phyloP scores from a whole-genome alignment of 2,797 vertebrate species.

The Morelia viridis region DNA sequence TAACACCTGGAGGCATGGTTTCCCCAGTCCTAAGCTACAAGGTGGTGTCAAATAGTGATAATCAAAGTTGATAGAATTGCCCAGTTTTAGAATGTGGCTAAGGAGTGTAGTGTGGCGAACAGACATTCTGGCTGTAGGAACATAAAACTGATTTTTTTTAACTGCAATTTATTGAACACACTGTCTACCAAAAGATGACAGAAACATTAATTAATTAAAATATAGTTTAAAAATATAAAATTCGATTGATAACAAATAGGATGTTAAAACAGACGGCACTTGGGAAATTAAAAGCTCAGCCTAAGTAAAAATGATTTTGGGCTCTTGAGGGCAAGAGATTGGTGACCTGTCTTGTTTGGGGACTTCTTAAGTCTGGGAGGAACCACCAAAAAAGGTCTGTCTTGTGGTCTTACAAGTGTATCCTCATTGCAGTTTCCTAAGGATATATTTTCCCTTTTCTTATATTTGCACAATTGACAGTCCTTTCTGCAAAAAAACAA shows the following conservation, averaged over 20 bases:
- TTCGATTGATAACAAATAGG: not conserved
- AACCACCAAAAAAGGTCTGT: not conserved
- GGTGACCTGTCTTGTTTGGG: not conserved
- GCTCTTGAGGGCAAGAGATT: not conserved
- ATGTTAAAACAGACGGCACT: not conserved
- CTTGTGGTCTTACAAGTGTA: not conserved
- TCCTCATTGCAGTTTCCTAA: not conserved
- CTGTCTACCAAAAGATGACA: not conserved
- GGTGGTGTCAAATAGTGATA: not conserved
- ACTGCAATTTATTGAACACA: not conserved
- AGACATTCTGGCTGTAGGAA: not conserved
- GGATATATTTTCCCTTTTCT: not conserved
- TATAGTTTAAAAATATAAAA: not conserved
- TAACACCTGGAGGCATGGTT: not conserved
- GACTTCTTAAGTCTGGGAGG: not conserved
- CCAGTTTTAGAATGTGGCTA: not conserved
- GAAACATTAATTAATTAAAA: not conserved
- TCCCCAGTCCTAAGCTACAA: not conserved
- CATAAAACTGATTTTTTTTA: not conserved
- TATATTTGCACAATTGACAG: not conserved
- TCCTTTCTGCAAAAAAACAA: not conserved
- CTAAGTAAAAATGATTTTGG: not conserved
- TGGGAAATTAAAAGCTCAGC: not conserved
- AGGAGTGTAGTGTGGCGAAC: not conserved
- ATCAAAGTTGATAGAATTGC: not conserved